phyloP scores from a whole-genome alignment of 2,888 invertebrate species.

The Galerucella calmariensis region DNA sequence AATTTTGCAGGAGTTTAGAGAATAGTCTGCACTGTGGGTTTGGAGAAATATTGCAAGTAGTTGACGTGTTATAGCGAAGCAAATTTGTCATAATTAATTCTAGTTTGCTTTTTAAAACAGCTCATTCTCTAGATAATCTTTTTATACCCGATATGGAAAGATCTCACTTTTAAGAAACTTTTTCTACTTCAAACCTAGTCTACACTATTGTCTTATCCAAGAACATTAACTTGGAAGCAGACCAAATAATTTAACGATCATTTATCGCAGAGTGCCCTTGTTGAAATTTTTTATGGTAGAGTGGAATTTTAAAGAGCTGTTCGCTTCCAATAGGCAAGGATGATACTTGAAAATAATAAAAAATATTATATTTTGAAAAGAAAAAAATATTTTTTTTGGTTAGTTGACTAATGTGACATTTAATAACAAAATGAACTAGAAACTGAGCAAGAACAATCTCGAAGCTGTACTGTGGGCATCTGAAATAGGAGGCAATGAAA shows the following conservation, averaged over 20 bases:
- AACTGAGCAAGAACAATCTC: too few species aligned
- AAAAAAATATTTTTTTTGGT: too few species aligned
- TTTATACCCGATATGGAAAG: conserved; percentile 13
- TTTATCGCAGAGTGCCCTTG: not conserved
- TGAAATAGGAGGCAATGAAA: too few species aligned
- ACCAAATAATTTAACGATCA: not conserved
- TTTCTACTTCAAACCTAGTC: not conserved
- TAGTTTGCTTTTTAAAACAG: conserved; percentile 2
- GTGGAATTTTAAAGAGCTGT: too few species aligned
- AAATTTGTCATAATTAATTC: conserved; percentile 20
- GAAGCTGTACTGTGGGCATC: too few species aligned
- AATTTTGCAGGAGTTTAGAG: not conserved
- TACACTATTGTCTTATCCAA: not conserved
- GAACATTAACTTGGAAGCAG: not conserved
- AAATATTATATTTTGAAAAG: too few species aligned
- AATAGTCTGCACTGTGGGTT: not conserved
- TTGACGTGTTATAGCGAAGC: conserved; percentile 8
- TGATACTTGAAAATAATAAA: too few species aligned
- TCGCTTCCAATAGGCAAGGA: too few species aligned
- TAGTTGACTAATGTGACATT: too few species aligned
- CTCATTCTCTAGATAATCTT: conserved; percentile 12
- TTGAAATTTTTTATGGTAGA: too few species aligned
- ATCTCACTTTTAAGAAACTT: conserved; percentile 15
- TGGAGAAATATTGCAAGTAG: conserved; percentile 7
- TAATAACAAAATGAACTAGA: too few species aligned